Percentiles rank a stretch among this genome's conserved stretches.
Conservation (phyloP, 2,797 vertebrate species). For the Malurus splendens region DNA sequence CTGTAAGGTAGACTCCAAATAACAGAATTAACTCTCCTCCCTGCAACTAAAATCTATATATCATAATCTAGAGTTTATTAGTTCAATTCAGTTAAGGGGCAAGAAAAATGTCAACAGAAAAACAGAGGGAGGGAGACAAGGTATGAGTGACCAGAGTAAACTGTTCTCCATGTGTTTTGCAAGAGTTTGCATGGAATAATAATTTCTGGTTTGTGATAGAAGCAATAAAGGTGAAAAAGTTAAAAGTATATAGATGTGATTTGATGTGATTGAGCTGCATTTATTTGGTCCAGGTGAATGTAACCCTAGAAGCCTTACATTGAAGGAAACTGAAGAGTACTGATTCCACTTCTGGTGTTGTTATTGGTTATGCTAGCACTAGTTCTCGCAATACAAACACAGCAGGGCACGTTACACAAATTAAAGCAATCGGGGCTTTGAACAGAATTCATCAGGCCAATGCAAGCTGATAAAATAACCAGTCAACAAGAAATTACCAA, state of each 20-base stretch:
- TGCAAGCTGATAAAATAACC: neutral
- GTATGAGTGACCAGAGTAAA: neutral
- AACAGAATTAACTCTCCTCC: neutral
- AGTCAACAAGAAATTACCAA: constrained; percentile 1
- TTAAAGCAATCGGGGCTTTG: neutral
- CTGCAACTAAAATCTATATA: neutral
- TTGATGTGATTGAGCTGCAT: neutral
- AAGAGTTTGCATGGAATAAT: neutral
- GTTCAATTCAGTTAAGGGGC: neutral
- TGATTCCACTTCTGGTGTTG: neutral
- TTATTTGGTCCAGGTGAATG: neutral
- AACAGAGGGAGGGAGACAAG: neutral
- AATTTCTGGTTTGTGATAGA: neutral
- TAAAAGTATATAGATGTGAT: neutral
- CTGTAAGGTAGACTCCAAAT: neutral
- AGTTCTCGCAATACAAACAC: neutral
- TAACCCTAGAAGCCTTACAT: neutral
- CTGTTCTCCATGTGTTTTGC: neutral
- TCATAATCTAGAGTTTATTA: neutral
- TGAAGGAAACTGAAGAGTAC: neutral
- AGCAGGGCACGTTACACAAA: neutral
- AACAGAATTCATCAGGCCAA: neutral
- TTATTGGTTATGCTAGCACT: neutral
- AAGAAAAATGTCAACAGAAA: neutral
- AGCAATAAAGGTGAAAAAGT: neutral